phyloP scores from a whole-genome alignment of 2,113 vertebrate genomes.

The Pluvialis apricaria region DNA sequence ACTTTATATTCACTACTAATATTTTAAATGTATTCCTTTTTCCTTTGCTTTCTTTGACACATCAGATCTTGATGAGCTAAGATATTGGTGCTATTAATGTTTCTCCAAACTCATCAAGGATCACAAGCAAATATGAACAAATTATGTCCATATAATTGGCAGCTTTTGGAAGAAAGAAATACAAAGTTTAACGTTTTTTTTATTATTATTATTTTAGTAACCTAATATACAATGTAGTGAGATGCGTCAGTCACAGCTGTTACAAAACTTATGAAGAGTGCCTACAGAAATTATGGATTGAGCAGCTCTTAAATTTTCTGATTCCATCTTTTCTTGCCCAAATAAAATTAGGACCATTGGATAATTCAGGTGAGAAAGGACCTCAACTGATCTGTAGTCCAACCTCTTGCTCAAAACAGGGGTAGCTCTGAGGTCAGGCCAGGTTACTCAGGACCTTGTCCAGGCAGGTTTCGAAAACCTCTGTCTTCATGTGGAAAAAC shows the following conservation, averaged over 20 bases:
- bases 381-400: neutral
- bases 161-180: neutral
- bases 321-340: neutral
- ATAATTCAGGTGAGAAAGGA: neutral
- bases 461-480: too few relatives aligned
- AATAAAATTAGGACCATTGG: neutral
- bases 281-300: neutral
- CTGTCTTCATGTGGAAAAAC: too few relatives aligned
- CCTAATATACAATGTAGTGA: neutral
- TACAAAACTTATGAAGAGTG: neutral
- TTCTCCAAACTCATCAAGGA: neutral
- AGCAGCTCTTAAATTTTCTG: neutral
- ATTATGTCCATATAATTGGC: neutral
- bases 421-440: neutral
- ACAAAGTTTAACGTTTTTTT: neutral
- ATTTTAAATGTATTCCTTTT: neutral
- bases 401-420: neutral
- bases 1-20: neutral
- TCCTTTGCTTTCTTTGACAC: neutral
- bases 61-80: neutral
- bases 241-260: neutral
- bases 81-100: neutral
- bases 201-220: neutral
- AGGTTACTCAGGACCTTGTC: neutral
- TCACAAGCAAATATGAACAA: neutral